A percentile compares a stretch with the other conserved stretches of the same genome.
Conservation (phyloP, 2,113 vertebrate genomes). For the Calonectris borealis region DNA sequence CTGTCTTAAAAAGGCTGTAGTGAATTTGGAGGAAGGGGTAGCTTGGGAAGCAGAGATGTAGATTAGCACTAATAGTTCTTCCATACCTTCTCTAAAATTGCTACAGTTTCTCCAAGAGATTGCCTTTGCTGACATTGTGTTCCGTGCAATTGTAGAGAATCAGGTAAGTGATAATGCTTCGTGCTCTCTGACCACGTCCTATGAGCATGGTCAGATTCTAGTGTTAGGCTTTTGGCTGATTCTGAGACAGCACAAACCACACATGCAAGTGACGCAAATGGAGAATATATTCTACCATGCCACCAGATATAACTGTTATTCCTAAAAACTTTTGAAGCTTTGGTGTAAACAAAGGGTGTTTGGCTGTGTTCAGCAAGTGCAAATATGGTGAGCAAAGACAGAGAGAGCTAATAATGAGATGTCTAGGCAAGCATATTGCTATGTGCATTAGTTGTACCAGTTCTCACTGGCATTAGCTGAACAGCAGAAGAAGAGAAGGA, state of each 20-base stretch:
- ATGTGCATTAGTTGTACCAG: not conserved
- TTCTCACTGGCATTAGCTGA: not conserved
- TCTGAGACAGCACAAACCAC: not conserved
- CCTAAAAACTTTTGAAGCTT: not conserved
- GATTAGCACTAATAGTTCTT: not conserved
- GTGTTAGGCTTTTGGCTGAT: not conserved
- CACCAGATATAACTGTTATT: not conserved
- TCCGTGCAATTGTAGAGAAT: not conserved
- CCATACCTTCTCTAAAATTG: not conserved
- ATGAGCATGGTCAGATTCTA: not conserved
- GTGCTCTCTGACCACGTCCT: not conserved
- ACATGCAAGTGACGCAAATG: not conserved
- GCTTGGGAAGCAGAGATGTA: not conserved
- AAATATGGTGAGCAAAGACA: not conserved
- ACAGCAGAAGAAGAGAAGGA: not conserved
- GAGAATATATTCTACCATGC: not conserved
- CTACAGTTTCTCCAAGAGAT: not conserved
- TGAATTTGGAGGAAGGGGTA: not conserved
- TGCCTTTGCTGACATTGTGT: not conserved
- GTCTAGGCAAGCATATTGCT: not conserved
- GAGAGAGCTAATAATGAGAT: not conserved
- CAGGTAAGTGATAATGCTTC: not conserved
- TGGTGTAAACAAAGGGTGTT: not conserved
- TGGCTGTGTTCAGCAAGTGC: not conserved
- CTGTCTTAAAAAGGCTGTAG: not conserved